Evolutionary conservation across 2,113 vertebrate genomes (phyloP), one percentile per base, ranked within the genome.

Genomic region (Daubentonia madagascariensis): DNA sequence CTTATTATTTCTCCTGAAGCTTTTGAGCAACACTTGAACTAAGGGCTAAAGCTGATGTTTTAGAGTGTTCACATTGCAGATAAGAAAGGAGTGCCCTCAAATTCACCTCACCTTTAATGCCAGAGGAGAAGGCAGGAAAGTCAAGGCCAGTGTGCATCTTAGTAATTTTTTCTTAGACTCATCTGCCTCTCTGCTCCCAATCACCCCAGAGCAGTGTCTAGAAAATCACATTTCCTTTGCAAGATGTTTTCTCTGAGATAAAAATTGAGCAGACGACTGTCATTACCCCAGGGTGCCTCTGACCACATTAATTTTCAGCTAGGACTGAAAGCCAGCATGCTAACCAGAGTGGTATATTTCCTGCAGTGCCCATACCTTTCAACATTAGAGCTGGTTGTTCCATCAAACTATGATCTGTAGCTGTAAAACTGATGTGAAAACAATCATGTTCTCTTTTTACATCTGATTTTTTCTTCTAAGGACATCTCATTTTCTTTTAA

Each of bases 221-320:
- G 57, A 93, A 87, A 96, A 95, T 63, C 78, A 76, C 28, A 61
- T 79, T 95, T 88, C 54, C 43, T 93, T 65, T 95, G 59, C 52
- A 61, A 96, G 68, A 14, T 75, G 32, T 85, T 72, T 93, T 59
- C 70, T 85, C 85, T 83, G 48, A 86, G 18, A 52, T n/a, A 30
- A 7, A 52, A 48, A 59, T n/a, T 37, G n/a, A 65, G 22, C 35
- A 73, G 85, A 70, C 25, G 54, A 68, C 25, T 73, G n/a, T 70
- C 2, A 1, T 0, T 65, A 70, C 45, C 37, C 45, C 40, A 14
- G 22, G 20, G 4, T 45, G 13, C 48, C 57, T 22, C 40, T 30
- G 72, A 91, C 72, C 35, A 37, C 37, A 4, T 63, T 63, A 37
- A 57, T 61, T 86, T 86, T 83, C 81, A 83, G 22, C 52, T 73